A percentile compares a stretch with the other conserved stretches of the same genome.
phyloP scores from a whole-genome alignment of 1,140 invertebrate species.

The Drosophila sturtevanti region DNA sequence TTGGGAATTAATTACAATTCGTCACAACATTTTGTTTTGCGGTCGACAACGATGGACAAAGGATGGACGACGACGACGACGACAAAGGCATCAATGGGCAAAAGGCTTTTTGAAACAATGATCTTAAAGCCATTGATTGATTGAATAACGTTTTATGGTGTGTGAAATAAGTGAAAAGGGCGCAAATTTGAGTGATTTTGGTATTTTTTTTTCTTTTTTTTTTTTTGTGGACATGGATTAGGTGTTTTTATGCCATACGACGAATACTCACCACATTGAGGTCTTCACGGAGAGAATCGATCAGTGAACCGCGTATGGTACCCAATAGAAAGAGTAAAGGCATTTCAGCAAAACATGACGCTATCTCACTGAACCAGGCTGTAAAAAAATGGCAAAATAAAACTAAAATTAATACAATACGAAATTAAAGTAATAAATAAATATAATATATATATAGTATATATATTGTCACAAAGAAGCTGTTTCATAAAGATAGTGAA shows the following conservation, averaged over 20 bases:
- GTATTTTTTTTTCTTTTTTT: too few species aligned
- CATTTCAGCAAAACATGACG: constrained; percentile 85
- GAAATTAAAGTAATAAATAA: constrained; percentile 18
- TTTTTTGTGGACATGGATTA: constrained; percentile 42
- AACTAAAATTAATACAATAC: constrained; percentile 18
- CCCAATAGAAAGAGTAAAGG: constrained; percentile 86
- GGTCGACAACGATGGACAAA: constrained; percentile 47
- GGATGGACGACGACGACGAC: constrained; percentile 12
- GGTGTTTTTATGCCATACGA: constrained; percentile 49
- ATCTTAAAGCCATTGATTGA: constrained; percentile 69
- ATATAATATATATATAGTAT: not conserved
- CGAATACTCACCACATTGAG: constrained; percentile 77
- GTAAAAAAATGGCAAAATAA: constrained; percentile 21
- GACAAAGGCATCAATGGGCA: not conserved
- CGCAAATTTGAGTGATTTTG: constrained; percentile 74
- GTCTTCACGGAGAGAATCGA: constrained; percentile 83
- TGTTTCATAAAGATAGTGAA: not conserved
- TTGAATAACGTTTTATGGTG: constrained; percentile 75
- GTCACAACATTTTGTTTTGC: constrained; percentile 81
- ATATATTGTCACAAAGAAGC: not conserved
- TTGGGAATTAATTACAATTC: constrained; percentile 83
- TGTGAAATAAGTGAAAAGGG: constrained; percentile 76
- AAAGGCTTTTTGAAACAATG: constrained; percentile 59
- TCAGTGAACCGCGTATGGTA: constrained; percentile 84
- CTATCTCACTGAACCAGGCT: constrained; percentile 82